These are phyloP conservation scores for Pocillopora damicornis DNA, from an alignment of 64 coral and sea anemone genomes.

Conservation along the genomic window DNA sequence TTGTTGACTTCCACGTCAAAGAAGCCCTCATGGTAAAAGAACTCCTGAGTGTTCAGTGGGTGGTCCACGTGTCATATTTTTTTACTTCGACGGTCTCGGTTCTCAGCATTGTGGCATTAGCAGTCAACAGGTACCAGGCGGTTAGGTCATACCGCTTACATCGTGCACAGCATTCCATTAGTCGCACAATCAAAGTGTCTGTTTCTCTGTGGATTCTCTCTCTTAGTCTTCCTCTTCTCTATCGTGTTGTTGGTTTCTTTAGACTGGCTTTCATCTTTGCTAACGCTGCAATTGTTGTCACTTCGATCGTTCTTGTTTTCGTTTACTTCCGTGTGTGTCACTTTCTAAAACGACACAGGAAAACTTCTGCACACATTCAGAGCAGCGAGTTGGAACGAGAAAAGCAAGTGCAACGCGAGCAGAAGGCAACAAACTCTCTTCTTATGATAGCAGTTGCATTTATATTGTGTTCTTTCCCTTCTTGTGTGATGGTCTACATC, in stretches of 20 bases:
- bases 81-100: conserved; percentile 55
- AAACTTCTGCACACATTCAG: not conserved
- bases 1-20: conserved; percentile 51
- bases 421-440: conserved; percentile 14
- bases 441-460: conserved; percentile 32
- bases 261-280: conserved; percentile 38
- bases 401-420: not conserved
- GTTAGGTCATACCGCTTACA: not conserved
- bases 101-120: conserved; percentile 44
- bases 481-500: conserved; percentile 36
- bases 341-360: not conserved
- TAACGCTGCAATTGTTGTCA: conserved; percentile 34
- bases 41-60: not conserved
- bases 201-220: conserved; percentile 20
- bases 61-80: conserved; percentile 55
- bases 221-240: not conserved
- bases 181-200: not conserved
- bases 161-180: not conserved
- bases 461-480: conserved; percentile 11
- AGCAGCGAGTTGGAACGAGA: not conserved
- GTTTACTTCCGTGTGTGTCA: conserved; percentile 7
- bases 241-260: conserved; percentile 4
- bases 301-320: not conserved
- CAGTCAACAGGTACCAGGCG: conserved; percentile 71
- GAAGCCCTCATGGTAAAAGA: conserved; percentile 25